Base-by-base conservation (phyloP, 1,140 invertebrate genomes). In the Antheraea pernyi region DNA sequence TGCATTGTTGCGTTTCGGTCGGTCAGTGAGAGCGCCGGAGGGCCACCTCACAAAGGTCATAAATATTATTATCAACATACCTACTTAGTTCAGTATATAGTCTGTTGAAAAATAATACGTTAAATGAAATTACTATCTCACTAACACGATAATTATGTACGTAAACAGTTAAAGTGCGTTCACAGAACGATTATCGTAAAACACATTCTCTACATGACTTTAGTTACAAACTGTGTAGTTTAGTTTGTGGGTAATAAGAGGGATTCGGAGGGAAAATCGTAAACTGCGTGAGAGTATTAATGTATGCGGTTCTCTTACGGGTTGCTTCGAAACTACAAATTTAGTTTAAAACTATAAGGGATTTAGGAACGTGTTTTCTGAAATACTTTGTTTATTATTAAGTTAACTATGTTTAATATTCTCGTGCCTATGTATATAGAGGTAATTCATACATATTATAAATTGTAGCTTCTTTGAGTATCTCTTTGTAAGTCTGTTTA, bases 151-250 rank as follows among this genome's bases (percentile, higher is more conserved):
- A 64, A 64, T 19, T 19, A 16, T 64, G 30, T 39, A 18, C 18
- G 18, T 64, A 53, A 11, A 39, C 64, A 65, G 19, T 67, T 67
- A 67, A 67, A 67, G 59, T 59, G 65, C 53, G 65, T 59, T 67
- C 65, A 67, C 65, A 67, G 46, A 63, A 53, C 37, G 65, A 74
- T 71, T 59, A 74, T 77, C 69, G 65, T 77, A 74, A 74, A 77
- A 66, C 39, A 70, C 63, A 67, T 19, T 65, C 64, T 61, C 65
- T 67, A 65, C 58, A 62, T 39, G 70, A 72, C 68, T 77, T 74
- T 72, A 70, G 65, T 77, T 75, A 37, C 19, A 64, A 75, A 75
- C 70, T 73, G 70, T 78, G 19, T 13, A 70, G 73, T 74, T 74
- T 70, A 68, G 11, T 59, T 39, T 48, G 59, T 46, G 13, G 63